These are phyloP conservation scores for Microcebus murinus DNA, from an alignment of 2,113 vertebrate species.

Conservation along the genomic window DNA sequence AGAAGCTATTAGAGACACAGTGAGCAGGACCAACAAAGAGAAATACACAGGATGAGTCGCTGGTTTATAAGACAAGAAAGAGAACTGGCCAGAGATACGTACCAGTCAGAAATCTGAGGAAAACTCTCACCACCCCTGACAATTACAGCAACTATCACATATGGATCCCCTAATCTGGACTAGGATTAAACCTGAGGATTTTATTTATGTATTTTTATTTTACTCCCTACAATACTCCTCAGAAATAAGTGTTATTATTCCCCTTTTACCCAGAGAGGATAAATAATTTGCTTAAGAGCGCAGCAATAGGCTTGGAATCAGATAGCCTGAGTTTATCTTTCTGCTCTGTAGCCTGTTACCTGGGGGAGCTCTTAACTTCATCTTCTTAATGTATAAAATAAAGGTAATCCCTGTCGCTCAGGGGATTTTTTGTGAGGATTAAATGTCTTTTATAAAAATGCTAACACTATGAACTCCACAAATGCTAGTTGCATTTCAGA, in stretches of 20 bases:
- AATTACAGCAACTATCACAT: not conserved
- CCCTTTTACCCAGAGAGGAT: not conserved
- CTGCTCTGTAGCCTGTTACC: not conserved
- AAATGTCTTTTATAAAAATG: constrained; percentile 21
- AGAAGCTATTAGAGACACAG: not conserved
- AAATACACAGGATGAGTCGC: not conserved
- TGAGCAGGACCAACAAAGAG: not conserved
- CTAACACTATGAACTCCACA: not conserved
- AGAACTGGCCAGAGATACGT: not conserved
- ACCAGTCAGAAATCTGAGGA: not conserved
- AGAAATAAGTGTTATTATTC: not conserved
- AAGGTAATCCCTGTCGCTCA: not conserved
- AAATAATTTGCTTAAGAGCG: not conserved
- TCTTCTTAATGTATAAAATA: constrained; percentile 3
- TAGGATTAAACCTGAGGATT: not conserved
- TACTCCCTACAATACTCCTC: not conserved
- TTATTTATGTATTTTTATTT: not conserved
- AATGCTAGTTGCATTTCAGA: not conserved
- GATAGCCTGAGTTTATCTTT: not conserved
- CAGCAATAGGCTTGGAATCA: not conserved
- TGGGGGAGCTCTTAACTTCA: not conserved
- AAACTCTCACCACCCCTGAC: not conserved
- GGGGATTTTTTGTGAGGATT: not conserved
- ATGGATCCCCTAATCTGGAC: not conserved
- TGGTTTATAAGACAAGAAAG: not conserved